Evolutionary conservation across 1,140 invertebrate genomes (phyloP).

Genomic region (Diuraphis noxia): DNA sequence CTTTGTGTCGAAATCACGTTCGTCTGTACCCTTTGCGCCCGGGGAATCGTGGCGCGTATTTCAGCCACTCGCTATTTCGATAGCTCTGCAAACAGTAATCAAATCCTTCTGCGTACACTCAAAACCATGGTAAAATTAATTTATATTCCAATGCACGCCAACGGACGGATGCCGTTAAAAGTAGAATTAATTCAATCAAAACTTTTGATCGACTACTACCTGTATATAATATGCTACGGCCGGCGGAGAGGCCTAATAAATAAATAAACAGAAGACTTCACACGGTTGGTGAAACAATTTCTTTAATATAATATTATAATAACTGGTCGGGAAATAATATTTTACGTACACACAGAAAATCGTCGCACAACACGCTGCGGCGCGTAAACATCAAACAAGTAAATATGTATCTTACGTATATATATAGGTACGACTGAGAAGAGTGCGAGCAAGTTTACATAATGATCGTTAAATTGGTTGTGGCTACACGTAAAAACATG

Average conservation of each 20-base stretch:
- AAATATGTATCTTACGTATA: not conserved
- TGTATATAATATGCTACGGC: too few relatives aligned
- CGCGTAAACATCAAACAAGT: not conserved
- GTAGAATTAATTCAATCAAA: not conserved
- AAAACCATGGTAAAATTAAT: conserved; percentile 25
- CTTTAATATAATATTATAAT: not conserved
- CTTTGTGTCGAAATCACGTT: conserved; percentile 33
- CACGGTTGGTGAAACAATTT: not conserved
- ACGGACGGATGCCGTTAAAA: not conserved
- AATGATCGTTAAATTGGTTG: not conserved
- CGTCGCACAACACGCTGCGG: not conserved
- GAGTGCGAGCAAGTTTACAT: not conserved
- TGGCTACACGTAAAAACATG: not conserved
- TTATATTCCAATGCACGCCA: not conserved
- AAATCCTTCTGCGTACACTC: conserved; percentile 11
- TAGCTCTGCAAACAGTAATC: conserved; percentile 39
- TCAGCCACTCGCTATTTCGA: not conserved
- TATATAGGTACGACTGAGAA: not conserved
- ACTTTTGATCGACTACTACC: not conserved
- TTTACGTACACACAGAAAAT: not conserved
- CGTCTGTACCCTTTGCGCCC: conserved; percentile 11
- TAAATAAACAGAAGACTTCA: not conserved
- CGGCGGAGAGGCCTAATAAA: not conserved
- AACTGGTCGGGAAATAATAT: not conserved
- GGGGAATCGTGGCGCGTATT: not conserved